These are phyloP conservation scores for Malacoctenus gilli DNA, from an alignment of 2,797 vertebrate genomes.

Conservation along the genomic window DNA sequence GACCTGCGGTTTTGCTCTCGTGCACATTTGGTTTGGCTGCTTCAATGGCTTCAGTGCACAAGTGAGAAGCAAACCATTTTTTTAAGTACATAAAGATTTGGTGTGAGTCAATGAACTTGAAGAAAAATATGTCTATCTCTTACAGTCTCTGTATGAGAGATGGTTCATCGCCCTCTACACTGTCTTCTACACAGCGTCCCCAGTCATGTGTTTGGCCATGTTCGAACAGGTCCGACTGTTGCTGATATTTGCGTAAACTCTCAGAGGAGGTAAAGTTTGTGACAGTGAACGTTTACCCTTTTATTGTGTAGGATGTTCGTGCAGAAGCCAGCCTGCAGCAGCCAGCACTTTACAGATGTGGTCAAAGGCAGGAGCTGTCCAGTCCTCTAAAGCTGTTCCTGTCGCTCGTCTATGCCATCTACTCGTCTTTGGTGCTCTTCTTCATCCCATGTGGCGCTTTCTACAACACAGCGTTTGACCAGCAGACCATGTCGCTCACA, in stretches of 20 bases:
- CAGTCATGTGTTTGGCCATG: slow-evolving; percentile 83
- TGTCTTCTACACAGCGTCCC: slow-evolving; percentile 83
- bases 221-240: slow-evolving; percentile 88
- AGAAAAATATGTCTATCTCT: slow-evolving; percentile 18
- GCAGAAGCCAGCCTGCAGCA: slow-evolving; percentile 81
- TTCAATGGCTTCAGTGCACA: slow-evolving; percentile 91
- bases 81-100: neutral
- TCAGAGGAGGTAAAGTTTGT: neutral
- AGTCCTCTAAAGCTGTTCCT: slow-evolving; percentile 75
- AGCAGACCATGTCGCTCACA: slow-evolving; percentile 86
- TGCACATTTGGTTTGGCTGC: slow-evolving; percentile 90
- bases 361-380: slow-evolving; percentile 84
- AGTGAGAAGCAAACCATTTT: slow-evolving; percentile 71
- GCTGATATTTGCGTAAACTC: neutral
- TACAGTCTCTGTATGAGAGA: slow-evolving; percentile 88
- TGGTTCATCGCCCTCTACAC: slow-evolving; percentile 94
- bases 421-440: slow-evolving; percentile 86
- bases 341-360: slow-evolving; percentile 83
- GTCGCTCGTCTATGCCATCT: slow-evolving; percentile 80
- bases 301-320: slow-evolving; percentile 81
- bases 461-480: slow-evolving; percentile 75
- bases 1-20: slow-evolving; percentile 86
- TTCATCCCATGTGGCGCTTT: slow-evolving; percentile 84
- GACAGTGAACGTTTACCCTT: neutral
- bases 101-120: neutral